Base-by-base conservation (phyloP, 2,888 invertebrate genomes). In the Sussaba pulchella region DNA sequence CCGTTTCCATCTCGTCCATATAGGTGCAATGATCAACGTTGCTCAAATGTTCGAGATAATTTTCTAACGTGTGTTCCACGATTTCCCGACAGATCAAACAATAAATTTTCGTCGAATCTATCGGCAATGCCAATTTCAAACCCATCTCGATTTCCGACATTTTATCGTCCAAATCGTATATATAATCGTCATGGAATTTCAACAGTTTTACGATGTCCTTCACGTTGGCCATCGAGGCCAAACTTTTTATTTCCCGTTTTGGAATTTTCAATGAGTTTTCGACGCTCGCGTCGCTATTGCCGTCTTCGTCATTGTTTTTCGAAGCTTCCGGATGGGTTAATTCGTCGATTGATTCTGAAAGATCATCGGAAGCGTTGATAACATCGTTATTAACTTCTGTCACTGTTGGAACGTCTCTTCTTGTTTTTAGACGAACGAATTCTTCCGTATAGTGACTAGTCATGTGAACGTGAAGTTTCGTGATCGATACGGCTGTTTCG, bases 1-100 rank as follows among this genome's bases (percentile, higher is more conserved):
- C 82, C 10, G 81, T 45, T 31, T 82, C 70, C 41, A 85, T 78
- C 12, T 82, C 39, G 50, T 82, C 73, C 17, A 88, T 81, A 70
- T 80, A 80, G 8, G 66, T 24, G n/a, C 61, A 74, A 47, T 89
- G 89, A 10, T 82, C 81, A 26, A 81, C 66, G 10, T 82, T 74
- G 0, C 82, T 75, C 6, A 86, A 81, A 64, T 88, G 88, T 57
- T 88, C 88, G 66, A 85, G 85, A 24, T 83, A 80, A 14, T 43
- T 39, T 36, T 83, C 84, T 0, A 79, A 52, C 6, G 84, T 82
- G 66, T 79, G 82, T 1, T 47, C n/a, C 14, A 85, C 67, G 8
- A 64, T 78, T 66, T 72, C 69, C n/a, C 83, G 79, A 72, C 89
- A 88, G 17, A 86, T 73, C 41, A 89, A 78, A 52, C 89, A 89